phyloP scores from a whole-genome alignment of 1,140 invertebrate genomes.

The Euura saliciscinereae region DNA sequence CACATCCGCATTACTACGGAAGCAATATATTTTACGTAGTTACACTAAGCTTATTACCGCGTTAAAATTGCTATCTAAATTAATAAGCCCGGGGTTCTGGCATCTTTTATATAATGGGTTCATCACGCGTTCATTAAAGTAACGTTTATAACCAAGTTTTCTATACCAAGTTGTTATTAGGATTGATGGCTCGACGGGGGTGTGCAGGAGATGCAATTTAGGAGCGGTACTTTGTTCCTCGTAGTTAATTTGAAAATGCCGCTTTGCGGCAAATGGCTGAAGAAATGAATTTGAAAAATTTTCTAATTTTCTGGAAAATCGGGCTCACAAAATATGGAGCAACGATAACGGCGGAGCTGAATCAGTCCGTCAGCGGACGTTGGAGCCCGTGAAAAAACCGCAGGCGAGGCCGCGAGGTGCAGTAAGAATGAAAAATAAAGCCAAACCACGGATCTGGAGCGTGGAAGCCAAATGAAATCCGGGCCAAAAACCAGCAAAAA shows the following conservation, averaged over 20 bases:
- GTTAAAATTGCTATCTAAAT: background rate
- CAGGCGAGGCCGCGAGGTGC: too few species aligned
- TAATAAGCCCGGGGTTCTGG: background rate
- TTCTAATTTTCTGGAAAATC: too few species aligned
- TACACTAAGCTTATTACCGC: background rate
- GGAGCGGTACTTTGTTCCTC: background rate
- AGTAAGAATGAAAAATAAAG: too few species aligned
- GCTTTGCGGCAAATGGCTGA: too few species aligned
- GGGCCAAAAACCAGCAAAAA: slow-evolving; percentile 2
- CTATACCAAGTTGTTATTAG: background rate
- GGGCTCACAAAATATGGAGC: too few species aligned
- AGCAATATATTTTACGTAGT: background rate
- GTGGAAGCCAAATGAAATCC: slow-evolving; percentile 9
- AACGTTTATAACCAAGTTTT: background rate
- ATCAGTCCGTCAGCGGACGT: too few species aligned
- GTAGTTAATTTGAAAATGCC: too few species aligned
- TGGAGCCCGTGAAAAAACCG: background rate
- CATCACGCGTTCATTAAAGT: background rate
- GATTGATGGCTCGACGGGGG: background rate
- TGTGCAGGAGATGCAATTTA: background rate
- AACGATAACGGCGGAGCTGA: too few species aligned
- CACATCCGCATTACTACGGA: too few species aligned
- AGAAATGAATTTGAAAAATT: too few species aligned
- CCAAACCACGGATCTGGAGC: background rate
- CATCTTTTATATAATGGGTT: background rate